Evolutionary conservation across 1,140 invertebrate species (phyloP).

Genomic region (Drosophila oshimai): DNA sequence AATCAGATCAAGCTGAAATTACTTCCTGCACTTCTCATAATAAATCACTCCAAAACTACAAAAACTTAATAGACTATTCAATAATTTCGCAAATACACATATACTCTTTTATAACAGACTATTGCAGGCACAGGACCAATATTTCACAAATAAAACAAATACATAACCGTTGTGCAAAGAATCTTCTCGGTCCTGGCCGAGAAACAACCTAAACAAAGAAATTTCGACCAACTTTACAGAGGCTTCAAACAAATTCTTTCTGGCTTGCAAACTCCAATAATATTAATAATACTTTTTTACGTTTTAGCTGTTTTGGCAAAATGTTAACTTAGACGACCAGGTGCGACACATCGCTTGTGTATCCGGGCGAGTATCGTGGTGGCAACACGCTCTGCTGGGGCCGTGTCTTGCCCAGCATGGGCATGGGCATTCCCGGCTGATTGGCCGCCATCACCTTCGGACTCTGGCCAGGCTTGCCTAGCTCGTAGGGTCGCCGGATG

Average conservation of each 20-base stretch:
- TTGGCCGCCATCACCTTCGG: conserved; percentile 48
- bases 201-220: conserved; percentile 35
- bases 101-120: conserved; percentile 41
- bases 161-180: background rate
- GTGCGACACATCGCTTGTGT: conserved; percentile 87
- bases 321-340: conserved; percentile 85
- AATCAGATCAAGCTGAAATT: background rate
- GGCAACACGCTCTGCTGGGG: conserved; percentile 83
- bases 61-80: conserved; percentile 55
- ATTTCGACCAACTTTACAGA: no score
- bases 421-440: conserved; percentile 42
- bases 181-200: conserved; percentile 12
- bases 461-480: conserved; percentile 51
- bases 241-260: conserved; percentile 1
- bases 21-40: conserved; percentile 5
- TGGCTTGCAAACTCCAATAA: conserved; percentile 39
- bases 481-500: conserved; percentile 82
- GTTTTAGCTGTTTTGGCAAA: conserved; percentile 28
- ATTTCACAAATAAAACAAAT: background rate
- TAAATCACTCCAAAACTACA: conserved; percentile 49
- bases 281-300: conserved; percentile 29
- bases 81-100: conserved; percentile 35
- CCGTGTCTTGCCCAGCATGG: conserved; percentile 59
- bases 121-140: conserved; percentile 19
- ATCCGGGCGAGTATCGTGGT: conserved; percentile 86